Evolutionary conservation across 2,113 vertebrate species (phyloP), one percentile per base, ranked within the genome.

Genomic region (Siniperca knerii): DNA sequence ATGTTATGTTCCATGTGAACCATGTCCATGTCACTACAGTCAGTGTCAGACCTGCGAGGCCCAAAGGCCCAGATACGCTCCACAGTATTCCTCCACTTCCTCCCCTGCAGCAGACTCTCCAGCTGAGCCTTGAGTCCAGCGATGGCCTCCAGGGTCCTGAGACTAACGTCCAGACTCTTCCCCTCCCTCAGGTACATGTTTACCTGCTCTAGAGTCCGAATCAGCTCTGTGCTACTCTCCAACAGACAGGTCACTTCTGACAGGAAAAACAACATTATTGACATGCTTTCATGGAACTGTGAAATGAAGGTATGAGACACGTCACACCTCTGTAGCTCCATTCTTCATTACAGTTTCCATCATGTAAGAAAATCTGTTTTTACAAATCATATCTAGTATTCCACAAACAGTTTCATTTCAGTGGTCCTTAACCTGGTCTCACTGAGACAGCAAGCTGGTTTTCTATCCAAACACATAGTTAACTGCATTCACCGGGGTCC

Each of bases 61-160:
- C 98, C 98, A 84, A 99, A 99, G 0, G 98, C 96, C 97, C 98
- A 99, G 91, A 99, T 98, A 0, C 86, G 95, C 52, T 98, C 96
- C 46, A 99, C 96, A 0, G 95, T 94, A 42, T 97, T 96, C 88
- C 97, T 97, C 98, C 98, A 99, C 84, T 95, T 98, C 79, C 95
- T 94, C 29, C 98, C 98, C 58, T 96, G 97, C 64, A 99, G 92
- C 60, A 95, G 92, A 13, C 91, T 91, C 85, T 98, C 96, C 35
- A 99, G 92, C 70, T 96, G 95, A 40, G 90, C 76, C 87, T 96
- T 98, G 74, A 99, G 94, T 42, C 93, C 96, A 69, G 77, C 65
- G n/a, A 99, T 96, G 82, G 93, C 95, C 78, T 97, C 96, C 42
- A 96, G 76, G 10, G 93, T 97, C 77, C 95, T 95, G 65, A 86